phyloP scores from a whole-genome alignment of 2,113 vertebrate genomes.

The Rhodinocichla rosea region DNA sequence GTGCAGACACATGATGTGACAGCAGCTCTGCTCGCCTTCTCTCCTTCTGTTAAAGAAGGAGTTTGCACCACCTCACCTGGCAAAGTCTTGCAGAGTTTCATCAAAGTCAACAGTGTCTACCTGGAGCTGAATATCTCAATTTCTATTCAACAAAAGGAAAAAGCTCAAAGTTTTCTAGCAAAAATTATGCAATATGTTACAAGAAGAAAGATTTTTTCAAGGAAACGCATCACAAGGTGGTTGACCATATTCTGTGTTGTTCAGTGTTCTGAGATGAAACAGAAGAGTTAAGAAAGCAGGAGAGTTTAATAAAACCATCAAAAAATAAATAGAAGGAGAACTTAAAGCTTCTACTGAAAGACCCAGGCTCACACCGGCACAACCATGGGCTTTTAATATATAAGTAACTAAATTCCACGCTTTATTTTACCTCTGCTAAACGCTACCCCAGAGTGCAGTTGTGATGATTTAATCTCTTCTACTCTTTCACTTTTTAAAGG shows the following conservation, averaged over 20 bases:
- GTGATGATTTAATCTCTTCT: background rate
- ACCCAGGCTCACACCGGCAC: background rate
- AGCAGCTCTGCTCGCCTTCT: background rate
- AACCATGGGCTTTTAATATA: background rate
- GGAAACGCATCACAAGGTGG: background rate
- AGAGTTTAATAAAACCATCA: background rate
- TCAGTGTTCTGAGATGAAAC: background rate
- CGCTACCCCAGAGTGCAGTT: background rate
- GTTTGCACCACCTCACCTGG: background rate
- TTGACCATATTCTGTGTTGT: background rate
- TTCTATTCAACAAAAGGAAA: background rate
- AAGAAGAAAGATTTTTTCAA: background rate
- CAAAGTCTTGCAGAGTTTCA: background rate
- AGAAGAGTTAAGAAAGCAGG: background rate
- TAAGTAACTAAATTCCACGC: background rate
- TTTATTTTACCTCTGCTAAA: background rate
- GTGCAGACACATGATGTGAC: fast-evolving
- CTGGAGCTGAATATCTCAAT: background rate
- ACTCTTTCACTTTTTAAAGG: background rate
- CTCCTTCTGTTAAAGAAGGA: background rate
- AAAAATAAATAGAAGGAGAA: background rate
- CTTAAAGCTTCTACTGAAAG: background rate
- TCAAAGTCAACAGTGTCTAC: background rate
- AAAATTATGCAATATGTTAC: background rate
- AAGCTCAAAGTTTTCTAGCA: background rate